These are phyloP conservation scores for Tupiocoris notatus DNA, from an alignment of 2,888 invertebrate genomes.

Conservation along the genomic window DNA sequence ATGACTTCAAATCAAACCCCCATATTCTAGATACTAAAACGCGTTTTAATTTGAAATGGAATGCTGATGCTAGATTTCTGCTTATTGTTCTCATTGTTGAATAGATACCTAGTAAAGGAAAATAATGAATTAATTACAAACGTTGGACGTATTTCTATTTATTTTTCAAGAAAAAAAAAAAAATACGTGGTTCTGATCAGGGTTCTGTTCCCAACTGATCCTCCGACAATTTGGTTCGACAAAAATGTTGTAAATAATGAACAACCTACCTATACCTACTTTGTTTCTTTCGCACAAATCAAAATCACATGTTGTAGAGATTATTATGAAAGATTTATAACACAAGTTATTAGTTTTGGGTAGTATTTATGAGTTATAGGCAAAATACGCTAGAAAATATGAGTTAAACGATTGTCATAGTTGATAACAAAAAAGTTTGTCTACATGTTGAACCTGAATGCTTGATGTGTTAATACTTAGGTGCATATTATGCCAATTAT, in stretches of 20 bases:
- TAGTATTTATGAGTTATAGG: conserved; percentile 45
- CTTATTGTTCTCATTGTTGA: neutral
- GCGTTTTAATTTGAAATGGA: neutral
- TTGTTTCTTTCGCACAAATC: conserved; percentile 48
- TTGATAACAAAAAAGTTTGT: conserved; percentile 40
- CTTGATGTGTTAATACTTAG: conserved; percentile 42
- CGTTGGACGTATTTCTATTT: neutral
- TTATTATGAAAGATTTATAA: conserved; percentile 47
- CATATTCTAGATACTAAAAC: too few species aligned
- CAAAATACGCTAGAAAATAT: conserved; percentile 41
- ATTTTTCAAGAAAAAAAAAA: neutral
- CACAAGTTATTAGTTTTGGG: conserved; percentile 48
- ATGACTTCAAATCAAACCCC: too few species aligned
- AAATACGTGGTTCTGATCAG: too few species aligned
- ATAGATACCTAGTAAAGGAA: neutral
- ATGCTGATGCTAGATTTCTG: neutral
- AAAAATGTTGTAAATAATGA: conserved; percentile 23
- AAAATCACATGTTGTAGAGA: conserved; percentile 48
- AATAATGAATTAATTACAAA: neutral
- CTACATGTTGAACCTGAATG: conserved; percentile 42
- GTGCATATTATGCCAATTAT: conserved; percentile 41
- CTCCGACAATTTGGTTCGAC: neutral
- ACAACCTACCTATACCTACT: conserved; percentile 26
- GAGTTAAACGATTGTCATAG: conserved; percentile 39
- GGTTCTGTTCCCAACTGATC: neutral